Evolutionary conservation across 2,888 invertebrate species (phyloP).

Genomic region (Caenorhabditis imperialis): DNA sequence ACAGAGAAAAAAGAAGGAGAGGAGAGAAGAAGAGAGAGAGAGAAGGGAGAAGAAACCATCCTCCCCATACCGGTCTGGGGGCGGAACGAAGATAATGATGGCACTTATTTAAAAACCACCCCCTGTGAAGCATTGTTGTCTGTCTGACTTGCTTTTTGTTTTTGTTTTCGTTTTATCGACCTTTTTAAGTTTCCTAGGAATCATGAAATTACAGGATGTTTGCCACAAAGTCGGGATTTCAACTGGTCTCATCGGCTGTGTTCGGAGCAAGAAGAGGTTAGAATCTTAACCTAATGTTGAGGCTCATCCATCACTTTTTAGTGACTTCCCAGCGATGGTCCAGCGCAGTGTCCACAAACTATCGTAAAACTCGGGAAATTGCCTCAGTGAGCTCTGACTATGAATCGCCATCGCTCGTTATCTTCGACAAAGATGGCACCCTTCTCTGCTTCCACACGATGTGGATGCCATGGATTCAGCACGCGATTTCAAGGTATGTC

Average conservation of each 20-base stretch:
- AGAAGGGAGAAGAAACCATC: slow-evolving; percentile 24
- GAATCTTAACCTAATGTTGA: neutral
- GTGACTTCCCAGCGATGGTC: slow-evolving; percentile 15
- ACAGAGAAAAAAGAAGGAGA: slow-evolving; percentile 10
- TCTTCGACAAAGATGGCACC: slow-evolving; percentile 81
- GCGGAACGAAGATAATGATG: slow-evolving; percentile 16
- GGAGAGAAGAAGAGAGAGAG: slow-evolving; percentile 22
- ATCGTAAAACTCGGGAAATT: slow-evolving; percentile 32
- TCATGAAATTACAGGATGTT: slow-evolving; percentile 32
- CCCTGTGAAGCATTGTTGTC: slow-evolving; percentile 8
- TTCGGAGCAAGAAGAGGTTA: slow-evolving; percentile 9
- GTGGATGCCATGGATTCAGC: slow-evolving; percentile 80
- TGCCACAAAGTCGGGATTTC: slow-evolving; percentile 30
- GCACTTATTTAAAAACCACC: slow-evolving; percentile 40
- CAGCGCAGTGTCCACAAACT: slow-evolving; percentile 23
- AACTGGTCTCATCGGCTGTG: slow-evolving; percentile 7
- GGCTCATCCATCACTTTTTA: neutral
- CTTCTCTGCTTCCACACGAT: slow-evolving; percentile 80
- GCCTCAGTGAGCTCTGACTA: slow-evolving; percentile 20
- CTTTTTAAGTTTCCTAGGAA: no score
- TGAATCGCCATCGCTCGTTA: slow-evolving; percentile 75
- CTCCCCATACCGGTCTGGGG: slow-evolving; percentile 53
- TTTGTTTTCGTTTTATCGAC: neutral
- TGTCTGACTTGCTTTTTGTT: slow-evolving; percentile 27
- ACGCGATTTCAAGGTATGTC: slow-evolving; percentile 66